Base-by-base conservation (phyloP, 2,797 vertebrate genomes). In the Diplodus puntazzo region DNA sequence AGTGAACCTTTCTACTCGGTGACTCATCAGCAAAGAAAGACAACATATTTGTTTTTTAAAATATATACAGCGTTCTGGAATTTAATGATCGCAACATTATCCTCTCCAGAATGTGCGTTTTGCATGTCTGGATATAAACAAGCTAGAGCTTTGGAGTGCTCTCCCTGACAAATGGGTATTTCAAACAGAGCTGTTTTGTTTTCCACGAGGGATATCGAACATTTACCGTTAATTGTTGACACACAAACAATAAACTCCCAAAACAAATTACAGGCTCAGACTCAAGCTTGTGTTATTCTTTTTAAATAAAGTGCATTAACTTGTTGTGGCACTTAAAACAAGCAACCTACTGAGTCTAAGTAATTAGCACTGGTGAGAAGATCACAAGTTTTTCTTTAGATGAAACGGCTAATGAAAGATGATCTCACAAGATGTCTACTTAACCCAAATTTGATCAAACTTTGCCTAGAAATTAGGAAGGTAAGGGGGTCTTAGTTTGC, bases 41-140 rank as follows among this genome's bases (percentile, higher is more conserved):
- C 12, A 48, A 48, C 59, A 54, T 16, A 52, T 10, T 23, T 53
- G n/a, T 30, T 65, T 48, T 25, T 46, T 39, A 9, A 45, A 62
- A 67, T 64, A 20, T 39, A 12, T 34, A 75, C 61, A 45, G 7
- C 60, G 14, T 48, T 67, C 30, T 63, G 27, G 34, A 46, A 54
- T 70, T 73, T 27, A 60, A 64, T 2, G 30, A 73, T 25, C 55
- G 54, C 25, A 25, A 25, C 46, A 60, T 72, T 62, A 79, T 69
- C 12, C 48, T 62, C 18, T 45, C 12, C 4, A 4, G 23, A 27
- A 59, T 69, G 65, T 43, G 39, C 18, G 45, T 48, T 69, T 55
- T 30, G 48, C 12, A 63, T 45, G 46, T 49, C 25, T 55, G 46
- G n/a, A 20, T 23, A 67, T 60, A 34, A 80, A 77, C 52, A 82